These are phyloP conservation scores for Leuciscus waleckii DNA, from an alignment of 2,797 vertebrate species.

Conservation along the genomic window DNA sequence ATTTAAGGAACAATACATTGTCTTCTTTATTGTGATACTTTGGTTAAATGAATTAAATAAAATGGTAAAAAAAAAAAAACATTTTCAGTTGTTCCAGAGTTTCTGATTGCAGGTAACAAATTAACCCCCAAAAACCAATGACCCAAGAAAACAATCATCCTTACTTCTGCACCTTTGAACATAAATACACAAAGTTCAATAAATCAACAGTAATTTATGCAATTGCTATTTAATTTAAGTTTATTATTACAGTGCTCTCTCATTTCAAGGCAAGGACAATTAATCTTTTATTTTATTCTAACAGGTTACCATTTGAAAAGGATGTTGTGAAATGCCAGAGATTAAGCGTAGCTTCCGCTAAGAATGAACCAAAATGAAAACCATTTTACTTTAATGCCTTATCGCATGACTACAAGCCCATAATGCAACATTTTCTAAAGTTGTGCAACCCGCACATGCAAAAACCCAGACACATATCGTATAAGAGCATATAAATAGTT, in stretches of 20 bases:
- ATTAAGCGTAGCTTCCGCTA: not conserved
- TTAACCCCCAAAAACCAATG: too few species aligned
- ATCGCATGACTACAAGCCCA: not conserved
- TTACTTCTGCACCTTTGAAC: not conserved
- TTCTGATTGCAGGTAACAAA: not conserved
- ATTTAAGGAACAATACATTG: not conserved
- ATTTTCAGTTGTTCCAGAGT: too few species aligned
- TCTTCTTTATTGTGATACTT: not conserved
- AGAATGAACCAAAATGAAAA: not conserved
- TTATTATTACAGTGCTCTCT: not conserved
- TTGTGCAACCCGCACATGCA: not conserved
- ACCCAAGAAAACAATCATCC: not conserved
- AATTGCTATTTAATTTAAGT: not conserved
- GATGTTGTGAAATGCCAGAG: not conserved
- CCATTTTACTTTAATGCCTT: not conserved
- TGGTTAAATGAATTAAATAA: too few species aligned
- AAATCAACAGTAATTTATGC: not conserved
- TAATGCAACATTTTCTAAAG: not conserved
- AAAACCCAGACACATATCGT: not conserved
- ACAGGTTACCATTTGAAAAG: not conserved
- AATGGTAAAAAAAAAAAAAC: too few species aligned
- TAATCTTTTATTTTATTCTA: not conserved
- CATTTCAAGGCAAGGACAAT: not conserved
- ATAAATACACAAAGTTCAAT: too few species aligned
- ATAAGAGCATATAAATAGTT: not conserved